Percentiles rank a stretch among this genome's conserved stretches.
phyloP scores from a whole-genome alignment of 2,113 vertebrate species.

The Gymnorhina tibicen region DNA sequence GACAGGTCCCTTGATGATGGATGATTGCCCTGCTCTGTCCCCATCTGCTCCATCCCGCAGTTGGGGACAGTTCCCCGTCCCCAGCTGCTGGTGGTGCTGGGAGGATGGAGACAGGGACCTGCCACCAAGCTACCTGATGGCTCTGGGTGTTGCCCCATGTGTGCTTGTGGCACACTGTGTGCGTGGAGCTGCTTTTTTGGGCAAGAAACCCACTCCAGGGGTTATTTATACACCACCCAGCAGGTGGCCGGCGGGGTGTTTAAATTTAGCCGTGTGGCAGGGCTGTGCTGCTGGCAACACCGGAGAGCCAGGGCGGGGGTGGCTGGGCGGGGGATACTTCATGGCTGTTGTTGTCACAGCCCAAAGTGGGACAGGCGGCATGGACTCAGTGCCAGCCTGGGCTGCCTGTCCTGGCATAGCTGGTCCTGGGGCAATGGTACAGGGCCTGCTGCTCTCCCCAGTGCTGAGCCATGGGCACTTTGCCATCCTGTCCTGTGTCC shows the following conservation, averaged over 20 bases:
- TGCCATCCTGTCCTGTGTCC: not conserved
- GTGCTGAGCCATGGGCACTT: not conserved
- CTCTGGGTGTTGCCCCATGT: not conserved
- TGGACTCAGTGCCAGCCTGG: not conserved
- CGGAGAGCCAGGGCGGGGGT: accelerated
- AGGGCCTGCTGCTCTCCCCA: not conserved
- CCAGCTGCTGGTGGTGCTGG: not conserved
- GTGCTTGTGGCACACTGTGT: accelerated
- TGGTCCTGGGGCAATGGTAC: not conserved
- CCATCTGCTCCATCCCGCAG: accelerated
- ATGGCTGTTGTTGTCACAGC: not conserved
- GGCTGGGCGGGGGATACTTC: not conserved
- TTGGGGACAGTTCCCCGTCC: accelerated
- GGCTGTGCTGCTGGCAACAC: not conserved
- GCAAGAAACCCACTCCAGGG: not conserved
- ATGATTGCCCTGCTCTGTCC: not conserved
- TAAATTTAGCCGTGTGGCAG: not conserved
- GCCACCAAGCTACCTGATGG: not conserved
- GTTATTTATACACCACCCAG: not conserved
- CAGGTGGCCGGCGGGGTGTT: not conserved
- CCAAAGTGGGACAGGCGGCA: accelerated
- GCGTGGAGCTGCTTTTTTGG: not conserved
- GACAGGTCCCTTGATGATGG: accelerated
- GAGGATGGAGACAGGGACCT: not conserved
- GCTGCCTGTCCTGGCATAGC: not conserved